These are phyloP conservation scores for Brachionichthys hirsutus DNA, from an alignment of 2,113 vertebrate species.

Conservation along the genomic window DNA sequence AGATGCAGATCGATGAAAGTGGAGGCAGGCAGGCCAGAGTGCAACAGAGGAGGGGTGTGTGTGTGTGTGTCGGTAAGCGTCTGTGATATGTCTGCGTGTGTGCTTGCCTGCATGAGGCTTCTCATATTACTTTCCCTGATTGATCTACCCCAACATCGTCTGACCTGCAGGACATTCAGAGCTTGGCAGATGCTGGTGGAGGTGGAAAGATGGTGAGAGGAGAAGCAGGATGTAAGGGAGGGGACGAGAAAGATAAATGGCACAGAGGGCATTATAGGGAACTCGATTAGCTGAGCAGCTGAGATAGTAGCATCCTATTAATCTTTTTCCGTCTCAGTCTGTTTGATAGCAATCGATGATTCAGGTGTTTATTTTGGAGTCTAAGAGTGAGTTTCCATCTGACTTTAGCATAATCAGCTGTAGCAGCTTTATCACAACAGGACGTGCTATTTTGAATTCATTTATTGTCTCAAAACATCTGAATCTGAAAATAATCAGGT, in stretches of 20 bases:
- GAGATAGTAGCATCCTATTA: conserved; percentile 74
- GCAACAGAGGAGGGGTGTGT: conserved; percentile 49
- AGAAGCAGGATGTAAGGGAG: conserved; percentile 50
- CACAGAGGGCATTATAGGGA: conserved; percentile 55
- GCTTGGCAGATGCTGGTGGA: conserved; percentile 60
- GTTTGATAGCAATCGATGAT: conserved; percentile 56
- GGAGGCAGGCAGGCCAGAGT: conserved; percentile 74
- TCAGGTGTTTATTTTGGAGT: conserved; percentile 35
- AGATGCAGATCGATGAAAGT: conserved; percentile 80
- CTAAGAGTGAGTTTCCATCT: conserved; percentile 7
- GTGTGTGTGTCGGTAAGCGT: conserved; percentile 4
- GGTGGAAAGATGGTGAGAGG: conserved; percentile 50
- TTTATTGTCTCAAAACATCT: not conserved
- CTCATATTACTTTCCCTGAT: conserved; percentile 79
- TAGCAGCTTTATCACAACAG: not conserved
- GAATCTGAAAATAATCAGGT: not conserved
- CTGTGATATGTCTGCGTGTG: conserved; percentile 5
- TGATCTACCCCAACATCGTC: conserved; percentile 75
- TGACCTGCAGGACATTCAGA: conserved; percentile 74
- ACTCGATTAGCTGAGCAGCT: conserved; percentile 63
- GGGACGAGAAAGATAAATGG: conserved; percentile 72
- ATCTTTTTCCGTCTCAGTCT: conserved; percentile 63
- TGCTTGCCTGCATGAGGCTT: conserved; percentile 53
- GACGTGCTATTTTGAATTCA: not conserved
- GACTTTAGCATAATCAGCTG: conserved; percentile 10